Conservation (phyloP, 2,888 invertebrate genomes). For the Ypsolopha scabrella region DNA sequence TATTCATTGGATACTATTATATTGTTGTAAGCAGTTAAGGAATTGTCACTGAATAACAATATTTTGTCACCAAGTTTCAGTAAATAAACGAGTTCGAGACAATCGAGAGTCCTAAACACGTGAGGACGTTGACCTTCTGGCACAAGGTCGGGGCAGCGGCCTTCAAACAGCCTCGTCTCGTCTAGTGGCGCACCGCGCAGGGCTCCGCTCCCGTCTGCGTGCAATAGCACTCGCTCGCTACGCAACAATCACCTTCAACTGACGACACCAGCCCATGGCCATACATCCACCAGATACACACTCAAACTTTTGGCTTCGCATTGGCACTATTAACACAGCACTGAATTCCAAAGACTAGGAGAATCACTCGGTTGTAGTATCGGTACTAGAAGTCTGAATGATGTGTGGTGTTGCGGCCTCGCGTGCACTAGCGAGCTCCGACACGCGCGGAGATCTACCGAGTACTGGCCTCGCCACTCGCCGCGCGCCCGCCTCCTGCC, state of each 20-base stretch:
- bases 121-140: conserved; percentile 64
- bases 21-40: too few species aligned
- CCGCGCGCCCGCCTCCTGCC: conserved; percentile 13
- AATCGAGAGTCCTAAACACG: conserved; percentile 32
- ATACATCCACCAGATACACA: conserved; percentile 40
- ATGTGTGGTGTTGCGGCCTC: conserved; percentile 18
- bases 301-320: conserved; percentile 5
- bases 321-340: background rate
- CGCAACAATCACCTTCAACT: conserved; percentile 14
- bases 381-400: background rate
- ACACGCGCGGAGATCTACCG: conserved; percentile 39
- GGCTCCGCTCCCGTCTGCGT: conserved; percentile 34
- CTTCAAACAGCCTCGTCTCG: conserved; percentile 62
- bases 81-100: background rate
- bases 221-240: conserved; percentile 26
- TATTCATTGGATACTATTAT: too few species aligned
- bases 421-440: conserved; percentile 5
- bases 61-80: background rate
- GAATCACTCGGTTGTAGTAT: background rate
- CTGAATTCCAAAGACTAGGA: background rate
- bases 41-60: too few species aligned
- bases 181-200: background rate
- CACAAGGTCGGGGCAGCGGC: conserved; percentile 66
- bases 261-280: conserved; percentile 59
- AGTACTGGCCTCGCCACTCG: conserved; percentile 36